Evolutionary conservation across 2,888 invertebrate genomes (phyloP).

Genomic region (Lissonota sp.): DNA sequence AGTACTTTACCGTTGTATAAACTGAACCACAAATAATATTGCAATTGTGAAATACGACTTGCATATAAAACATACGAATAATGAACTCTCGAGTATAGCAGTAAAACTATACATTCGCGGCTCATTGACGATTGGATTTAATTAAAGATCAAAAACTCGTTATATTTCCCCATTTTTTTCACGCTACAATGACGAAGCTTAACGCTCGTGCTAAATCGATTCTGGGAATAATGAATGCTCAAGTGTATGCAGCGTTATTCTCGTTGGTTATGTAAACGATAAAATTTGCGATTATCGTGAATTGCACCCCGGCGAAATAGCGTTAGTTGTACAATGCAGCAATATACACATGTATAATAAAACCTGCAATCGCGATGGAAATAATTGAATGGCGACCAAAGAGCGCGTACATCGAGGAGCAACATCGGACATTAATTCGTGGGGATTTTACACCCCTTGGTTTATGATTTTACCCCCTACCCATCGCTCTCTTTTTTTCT

Average conservation of each 20-base stretch:
- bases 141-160: not conserved
- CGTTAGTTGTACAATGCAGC: not conserved
- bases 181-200: not conserved
- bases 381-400: conserved; percentile 42
- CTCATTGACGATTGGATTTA: not conserved
- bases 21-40: no score
- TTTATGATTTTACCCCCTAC: not conserved
- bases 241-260: not conserved
- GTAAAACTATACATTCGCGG: not conserved
- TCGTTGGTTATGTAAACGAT: conserved; percentile 7
- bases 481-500: not conserved
- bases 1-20: no score
- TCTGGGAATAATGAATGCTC: conserved; percentile 11
- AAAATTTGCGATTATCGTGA: not conserved
- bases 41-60: not conserved
- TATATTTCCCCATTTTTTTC: not conserved
- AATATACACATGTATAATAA: conserved; percentile 6
- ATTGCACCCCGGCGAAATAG: conserved; percentile 4
- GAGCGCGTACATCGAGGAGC: not conserved
- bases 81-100: not conserved
- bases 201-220: not conserved
- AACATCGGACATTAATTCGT: conserved; percentile 22
- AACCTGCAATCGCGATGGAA: conserved; percentile 27
- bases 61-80: not conserved
- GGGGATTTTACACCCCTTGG: conserved; percentile 8